Evolutionary conservation across 2,888 invertebrate species (phyloP), one percentile per base, ranked within the genome.

Genomic region (Venusia cambrica): DNA sequence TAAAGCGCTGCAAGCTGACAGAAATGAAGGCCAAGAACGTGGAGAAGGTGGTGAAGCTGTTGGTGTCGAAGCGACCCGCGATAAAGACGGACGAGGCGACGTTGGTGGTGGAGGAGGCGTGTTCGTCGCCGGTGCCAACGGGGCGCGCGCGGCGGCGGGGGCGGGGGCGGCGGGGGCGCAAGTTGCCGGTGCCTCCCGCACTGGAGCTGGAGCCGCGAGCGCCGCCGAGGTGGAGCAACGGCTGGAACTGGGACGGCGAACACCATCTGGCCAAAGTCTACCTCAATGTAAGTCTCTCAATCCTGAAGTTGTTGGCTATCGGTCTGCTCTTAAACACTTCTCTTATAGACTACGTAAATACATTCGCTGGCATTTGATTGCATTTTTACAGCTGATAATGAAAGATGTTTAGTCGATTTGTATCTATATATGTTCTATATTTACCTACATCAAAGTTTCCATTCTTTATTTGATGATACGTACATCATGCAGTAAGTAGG

Each of bases 241-340:
- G 97, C 12, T 97, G 97, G 97, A 91, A 90, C 46, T 97, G 96
- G 95, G 93, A 94, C 64, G 97, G 97, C 25, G 92, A 94, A 51
- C 89, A 94, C 14, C 94, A 92, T 68, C 90, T 95, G 63, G 92
- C 93, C 48, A 93, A 93, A 88, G 94, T 97, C 57, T 96, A 94
- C 84, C 89, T 96, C 62, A 95, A 94, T 84, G 97, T 97, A 83
- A 92, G 92, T 90, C 22, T 24, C n/a, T n/a, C n/a, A n/a, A n/a
- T n/a, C n/a, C n/a, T n/a, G n/a, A n/a, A n/a, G n/a, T n/a, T n/a
- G n/a, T n/a, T n/a, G n/a, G n/a, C n/a, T n/a, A n/a, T n/a, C n/a
- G n/a, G n/a, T n/a, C n/a, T n/a, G n/a, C n/a, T n/a, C n/a, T n/a
- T n/a, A n/a, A n/a, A n/a, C n/a, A n/a, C n/a, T n/a, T n/a, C n/a